phyloP scores from a whole-genome alignment of 2,888 invertebrate species.

The Gasteruption jaculator region DNA sequence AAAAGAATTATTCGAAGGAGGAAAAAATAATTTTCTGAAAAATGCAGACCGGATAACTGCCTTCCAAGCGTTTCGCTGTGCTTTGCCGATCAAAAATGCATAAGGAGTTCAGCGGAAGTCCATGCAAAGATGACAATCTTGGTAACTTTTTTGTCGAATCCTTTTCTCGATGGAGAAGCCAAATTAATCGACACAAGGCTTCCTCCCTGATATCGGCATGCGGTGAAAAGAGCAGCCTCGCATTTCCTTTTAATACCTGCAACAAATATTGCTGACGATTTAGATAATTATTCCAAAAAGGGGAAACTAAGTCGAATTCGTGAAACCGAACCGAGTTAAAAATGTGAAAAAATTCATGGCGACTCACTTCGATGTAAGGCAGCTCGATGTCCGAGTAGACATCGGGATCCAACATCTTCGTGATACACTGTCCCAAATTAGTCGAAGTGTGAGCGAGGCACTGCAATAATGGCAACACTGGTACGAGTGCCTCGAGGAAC shows the following conservation, averaged over 20 bases:
- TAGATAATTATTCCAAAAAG: no score
- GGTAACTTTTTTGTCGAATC: slow-evolving; percentile 52
- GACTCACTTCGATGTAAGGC: slow-evolving; percentile 54
- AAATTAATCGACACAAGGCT: slow-evolving; percentile 54
- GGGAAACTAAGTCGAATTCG: no score
- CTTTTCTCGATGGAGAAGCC: slow-evolving; percentile 53
- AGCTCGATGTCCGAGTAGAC: slow-evolving; percentile 59
- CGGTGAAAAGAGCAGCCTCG: slow-evolving; percentile 52
- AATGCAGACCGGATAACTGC: slow-evolving; percentile 41
- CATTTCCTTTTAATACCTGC: slow-evolving; percentile 54
- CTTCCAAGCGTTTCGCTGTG: slow-evolving; percentile 33
- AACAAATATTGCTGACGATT: slow-evolving; percentile 13
- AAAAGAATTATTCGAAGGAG: no score
- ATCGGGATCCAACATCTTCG: slow-evolving; percentile 63
- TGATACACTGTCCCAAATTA: slow-evolving; percentile 58
- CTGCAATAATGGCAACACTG: slow-evolving; percentile 60
- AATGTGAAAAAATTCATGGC: neutral
- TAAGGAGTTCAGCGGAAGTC: slow-evolving; percentile 51
- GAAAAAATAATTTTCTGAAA: slow-evolving; percentile 7
- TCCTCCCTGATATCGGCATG: slow-evolving; percentile 52
- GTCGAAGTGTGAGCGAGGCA: slow-evolving; percentile 57
- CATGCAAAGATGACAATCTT: slow-evolving; percentile 52
- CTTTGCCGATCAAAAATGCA: slow-evolving; percentile 45
- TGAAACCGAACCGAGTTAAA: neutral
- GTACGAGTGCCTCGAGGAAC: slow-evolving; percentile 58